phyloP scores from a whole-genome alignment of 23 tunicate species.

The Diplosoma virens region DNA sequence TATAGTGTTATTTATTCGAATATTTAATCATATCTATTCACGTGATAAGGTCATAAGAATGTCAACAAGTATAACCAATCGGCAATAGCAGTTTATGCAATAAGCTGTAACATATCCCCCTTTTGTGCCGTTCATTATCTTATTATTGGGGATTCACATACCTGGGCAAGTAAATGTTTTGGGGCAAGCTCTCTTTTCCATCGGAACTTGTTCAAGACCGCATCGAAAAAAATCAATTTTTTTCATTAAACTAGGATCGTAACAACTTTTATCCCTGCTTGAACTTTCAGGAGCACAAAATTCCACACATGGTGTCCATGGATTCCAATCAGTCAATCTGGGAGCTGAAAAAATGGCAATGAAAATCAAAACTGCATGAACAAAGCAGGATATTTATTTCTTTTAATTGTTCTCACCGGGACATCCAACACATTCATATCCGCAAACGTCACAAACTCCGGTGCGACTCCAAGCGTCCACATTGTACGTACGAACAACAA shows the following conservation, averaged over 20 bases:
- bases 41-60: too few relatives aligned
- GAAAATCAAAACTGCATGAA: too few relatives aligned
- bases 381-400: neutral
- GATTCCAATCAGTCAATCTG: slow-evolving; percentile 25
- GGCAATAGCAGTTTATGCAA: too few relatives aligned
- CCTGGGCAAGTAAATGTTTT: slow-evolving; percentile 18
- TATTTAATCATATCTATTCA: too few relatives aligned
- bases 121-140: neutral
- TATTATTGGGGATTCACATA: neutral
- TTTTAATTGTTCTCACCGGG: slow-evolving; percentile 25
- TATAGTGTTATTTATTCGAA: too few relatives aligned
- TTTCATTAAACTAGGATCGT: slow-evolving; percentile 32
- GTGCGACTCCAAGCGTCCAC: neutral
- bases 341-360: slow-evolving; percentile 35
- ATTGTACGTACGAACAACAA: slow-evolving; percentile 2
- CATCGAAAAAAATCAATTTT: slow-evolving; percentile 5
- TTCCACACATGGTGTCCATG: slow-evolving; percentile 31
- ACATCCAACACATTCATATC: slow-evolving; percentile 28
- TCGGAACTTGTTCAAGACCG: neutral
- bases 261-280: neutral
- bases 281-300: slow-evolving; percentile 26
- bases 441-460: slow-evolving; percentile 13
- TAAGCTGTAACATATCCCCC: too few relatives aligned
- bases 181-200: neutral
- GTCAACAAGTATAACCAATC: too few relatives aligned